A percentile compares a stretch with the other conserved stretches of the same genome.
phyloP scores from a whole-genome alignment of 2,797 vertebrate genomes.

The Sebastes diploproa region DNA sequence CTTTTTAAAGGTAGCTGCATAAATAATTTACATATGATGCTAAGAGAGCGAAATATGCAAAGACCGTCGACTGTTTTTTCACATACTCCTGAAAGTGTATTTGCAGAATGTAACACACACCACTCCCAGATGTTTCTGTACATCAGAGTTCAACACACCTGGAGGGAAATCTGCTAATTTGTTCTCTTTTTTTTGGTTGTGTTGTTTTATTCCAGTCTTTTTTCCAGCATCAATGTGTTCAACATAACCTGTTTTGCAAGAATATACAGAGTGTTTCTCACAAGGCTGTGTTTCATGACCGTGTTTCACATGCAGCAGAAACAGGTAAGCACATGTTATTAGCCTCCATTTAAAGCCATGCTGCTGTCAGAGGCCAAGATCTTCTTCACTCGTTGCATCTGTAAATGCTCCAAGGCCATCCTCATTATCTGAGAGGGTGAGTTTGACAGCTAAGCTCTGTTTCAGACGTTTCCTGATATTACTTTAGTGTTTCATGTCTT shows the following conservation, averaged over 20 bases:
- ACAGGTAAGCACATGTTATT: constrained; percentile 28
- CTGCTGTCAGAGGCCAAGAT: constrained; percentile 15
- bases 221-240: not conserved
- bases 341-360: not conserved
- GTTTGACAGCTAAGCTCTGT: not conserved
- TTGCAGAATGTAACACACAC: not conserved
- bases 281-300: not conserved
- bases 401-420: not conserved
- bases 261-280: not conserved
- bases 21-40: constrained; percentile 2
- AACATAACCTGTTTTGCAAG: constrained; percentile 9
- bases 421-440: not conserved
- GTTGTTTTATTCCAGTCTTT: not conserved
- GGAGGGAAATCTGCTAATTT: not conserved
- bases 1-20: not conserved
- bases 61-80: not conserved
- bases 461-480: not conserved
- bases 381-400: constrained; percentile 2
- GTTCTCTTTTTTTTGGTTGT: not conserved
- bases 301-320: not conserved
- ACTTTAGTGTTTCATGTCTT: not conserved
- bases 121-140: not conserved
- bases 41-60: not conserved
- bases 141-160: not conserved
- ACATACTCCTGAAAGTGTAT: not conserved